Conservation (phyloP, 2,113 vertebrate genomes). For the Ifrita kowaldi region DNA sequence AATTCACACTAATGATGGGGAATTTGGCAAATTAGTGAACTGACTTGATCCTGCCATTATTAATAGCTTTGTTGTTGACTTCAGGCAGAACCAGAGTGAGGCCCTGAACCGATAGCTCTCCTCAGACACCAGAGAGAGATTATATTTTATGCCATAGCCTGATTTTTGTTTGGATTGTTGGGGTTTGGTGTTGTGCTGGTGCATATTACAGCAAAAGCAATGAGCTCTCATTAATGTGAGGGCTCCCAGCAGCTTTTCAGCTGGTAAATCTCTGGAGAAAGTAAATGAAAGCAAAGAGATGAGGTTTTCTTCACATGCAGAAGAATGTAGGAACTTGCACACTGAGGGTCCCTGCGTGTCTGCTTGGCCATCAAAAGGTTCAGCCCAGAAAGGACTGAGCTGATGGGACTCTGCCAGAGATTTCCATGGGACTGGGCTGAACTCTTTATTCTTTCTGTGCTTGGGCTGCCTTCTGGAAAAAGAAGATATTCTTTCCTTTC, state of each 20-base stretch:
- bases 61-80: constrained; percentile 51
- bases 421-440: neutral
- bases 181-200: constrained; percentile 4
- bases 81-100: neutral
- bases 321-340: neutral
- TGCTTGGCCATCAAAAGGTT: neutral
- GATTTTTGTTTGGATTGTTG: constrained; percentile 18
- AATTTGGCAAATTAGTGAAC: constrained; percentile 67
- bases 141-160: neutral
- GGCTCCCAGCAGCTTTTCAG: neutral
- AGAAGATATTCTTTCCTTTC: neutral
- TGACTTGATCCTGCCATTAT: constrained; percentile 55
- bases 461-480: neutral
- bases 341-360: neutral
- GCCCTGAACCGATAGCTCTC: neutral
- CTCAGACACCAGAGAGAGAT: neutral
- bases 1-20: constrained; percentile 66
- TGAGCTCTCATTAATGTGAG: constrained; percentile 3
- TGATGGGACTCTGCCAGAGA: neutral
- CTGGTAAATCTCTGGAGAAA: constrained; percentile 12
- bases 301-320: neutral
- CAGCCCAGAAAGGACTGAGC: neutral
- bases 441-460: neutral
- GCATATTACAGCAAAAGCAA: constrained; percentile 20
- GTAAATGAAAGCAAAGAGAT: neutral